Percentiles rank a stretch among this genome's conserved stretches.
These are phyloP conservation scores for Ephialtes manifestator DNA, from an alignment of 2,888 invertebrate genomes.

Conservation along the genomic window DNA sequence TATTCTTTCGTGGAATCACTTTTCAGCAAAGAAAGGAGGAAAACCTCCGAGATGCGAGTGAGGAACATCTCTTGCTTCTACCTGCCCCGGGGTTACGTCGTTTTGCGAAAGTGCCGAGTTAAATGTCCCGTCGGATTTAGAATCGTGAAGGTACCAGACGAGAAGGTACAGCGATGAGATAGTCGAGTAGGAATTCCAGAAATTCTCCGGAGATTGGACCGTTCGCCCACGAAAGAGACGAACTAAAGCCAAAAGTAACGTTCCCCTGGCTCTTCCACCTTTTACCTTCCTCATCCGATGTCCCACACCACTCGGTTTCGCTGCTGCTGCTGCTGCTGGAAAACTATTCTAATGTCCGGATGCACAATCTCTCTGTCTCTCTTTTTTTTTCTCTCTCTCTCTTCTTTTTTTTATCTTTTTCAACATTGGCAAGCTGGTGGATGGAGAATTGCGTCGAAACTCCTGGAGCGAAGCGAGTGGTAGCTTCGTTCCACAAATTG, in stretches of 20 bases:
- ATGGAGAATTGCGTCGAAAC: constrained; percentile 56
- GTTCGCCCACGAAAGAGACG: constrained; percentile 73
- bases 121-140: constrained; percentile 64
- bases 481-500: constrained; percentile 51
- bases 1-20: constrained; percentile 32
- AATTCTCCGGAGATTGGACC: constrained; percentile 81
- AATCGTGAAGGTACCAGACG: constrained; percentile 41
- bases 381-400: constrained; percentile 44
- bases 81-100: constrained; percentile 31
- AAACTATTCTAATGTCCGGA: constrained; percentile 69
- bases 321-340: constrained; percentile 45
- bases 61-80: constrained; percentile 14
- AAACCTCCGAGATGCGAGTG: neutral
- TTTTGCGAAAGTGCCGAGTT: constrained; percentile 64
- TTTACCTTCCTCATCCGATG: constrained; percentile 53
- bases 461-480: constrained; percentile 34
- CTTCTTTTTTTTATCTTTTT: constrained; percentile 33
- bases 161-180: constrained; percentile 36
- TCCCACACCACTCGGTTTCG: constrained; percentile 47
- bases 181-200: constrained; percentile 76
- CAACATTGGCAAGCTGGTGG: constrained; percentile 34
- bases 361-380: constrained; percentile 52
- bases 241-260: constrained; percentile 69
- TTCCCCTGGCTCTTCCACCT: constrained; percentile 51
- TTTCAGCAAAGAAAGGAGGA: constrained; percentile 13